phyloP scores from a whole-genome alignment of 2,113 vertebrate genomes.

The Smithornis capensis region DNA sequence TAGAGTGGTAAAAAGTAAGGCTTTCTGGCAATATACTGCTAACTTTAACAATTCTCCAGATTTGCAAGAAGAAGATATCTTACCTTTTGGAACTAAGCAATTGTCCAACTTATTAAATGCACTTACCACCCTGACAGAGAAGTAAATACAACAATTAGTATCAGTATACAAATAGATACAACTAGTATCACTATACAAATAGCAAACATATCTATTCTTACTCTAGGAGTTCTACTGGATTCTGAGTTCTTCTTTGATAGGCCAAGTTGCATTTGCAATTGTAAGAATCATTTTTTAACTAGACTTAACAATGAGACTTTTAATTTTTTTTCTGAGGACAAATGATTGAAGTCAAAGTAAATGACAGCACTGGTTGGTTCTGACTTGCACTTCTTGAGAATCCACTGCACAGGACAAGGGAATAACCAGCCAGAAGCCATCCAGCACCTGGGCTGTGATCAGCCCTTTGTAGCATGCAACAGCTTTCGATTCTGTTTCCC shows the following conservation, averaged over 20 bases:
- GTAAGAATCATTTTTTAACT: not conserved
- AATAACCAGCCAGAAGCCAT: not conserved
- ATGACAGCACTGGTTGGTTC: not conserved
- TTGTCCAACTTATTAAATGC: not conserved
- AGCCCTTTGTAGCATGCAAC: not conserved
- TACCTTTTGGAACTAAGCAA: not conserved
- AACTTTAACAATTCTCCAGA: not conserved
- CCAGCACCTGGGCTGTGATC: not conserved
- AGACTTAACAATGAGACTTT: not conserved
- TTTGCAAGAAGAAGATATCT: not conserved
- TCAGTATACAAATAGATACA: not conserved
- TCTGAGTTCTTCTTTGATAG: not conserved
- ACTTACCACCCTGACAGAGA: not conserved
- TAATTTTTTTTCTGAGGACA: not conserved
- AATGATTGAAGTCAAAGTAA: not conserved
- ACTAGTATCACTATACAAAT: accelerated
- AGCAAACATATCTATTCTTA: not conserved
- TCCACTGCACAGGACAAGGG: not conserved
- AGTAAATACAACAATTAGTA: not conserved
- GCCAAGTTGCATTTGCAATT: not conserved
- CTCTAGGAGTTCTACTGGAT: not conserved
- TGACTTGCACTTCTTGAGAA: not conserved
- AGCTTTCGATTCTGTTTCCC: not conserved
- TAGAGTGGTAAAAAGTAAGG: not conserved
- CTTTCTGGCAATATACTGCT: not conserved